Base-by-base conservation (phyloP, 2,113 vertebrate genomes). In the Girardinichthys multiradiatus region DNA sequence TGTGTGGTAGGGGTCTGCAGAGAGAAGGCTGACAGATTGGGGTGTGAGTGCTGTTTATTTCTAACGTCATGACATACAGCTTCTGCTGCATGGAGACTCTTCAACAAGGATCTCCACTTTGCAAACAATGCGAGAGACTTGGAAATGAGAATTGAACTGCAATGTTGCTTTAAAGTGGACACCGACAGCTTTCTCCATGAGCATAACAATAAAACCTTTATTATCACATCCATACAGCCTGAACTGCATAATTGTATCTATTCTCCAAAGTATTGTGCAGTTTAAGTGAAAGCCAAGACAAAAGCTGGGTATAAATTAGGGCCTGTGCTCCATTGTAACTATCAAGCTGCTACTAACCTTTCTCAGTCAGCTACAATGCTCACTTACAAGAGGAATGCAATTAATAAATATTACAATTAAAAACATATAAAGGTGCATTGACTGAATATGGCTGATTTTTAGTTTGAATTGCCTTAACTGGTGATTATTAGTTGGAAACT, bases 21-120 rank as follows among this genome's bases (percentile, higher is more conserved):
- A 79, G 57, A 69, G 57, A 27, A 5, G n/a, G 26, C 61, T 70
- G 74, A 70, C 81, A 83, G 81, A 79, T 76, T 73, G 83, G 66
- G 66, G 72, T 80, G 71, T 75, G 59, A 70, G 63, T 9, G 51
- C 1, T 12, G 6, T 60, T 71, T 57, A 70, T 58, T 61, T 70
- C 70, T 67, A 28, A 26, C 62, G 70, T 30, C 86, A 82, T 70
- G 74, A 79, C 69, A 35, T 74, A 62, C 17, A 74, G 26, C 58
- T 63, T 28, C 57, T 74, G 31, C 65, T 64, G 77, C 21, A 2
- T 51, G 59, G 70, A 84, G 78, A 79, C 58, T 74, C 54, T 64
- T 72, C 64, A 76, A 77, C 63, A 29, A 28, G 45, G 66, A 73
- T 33, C 10, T 31, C 6, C 2, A 24, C 30, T 12, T 64, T 64